These are phyloP conservation scores for Egretta garzetta DNA, from an alignment of 2,113 vertebrate species.

Conservation along the genomic window DNA sequence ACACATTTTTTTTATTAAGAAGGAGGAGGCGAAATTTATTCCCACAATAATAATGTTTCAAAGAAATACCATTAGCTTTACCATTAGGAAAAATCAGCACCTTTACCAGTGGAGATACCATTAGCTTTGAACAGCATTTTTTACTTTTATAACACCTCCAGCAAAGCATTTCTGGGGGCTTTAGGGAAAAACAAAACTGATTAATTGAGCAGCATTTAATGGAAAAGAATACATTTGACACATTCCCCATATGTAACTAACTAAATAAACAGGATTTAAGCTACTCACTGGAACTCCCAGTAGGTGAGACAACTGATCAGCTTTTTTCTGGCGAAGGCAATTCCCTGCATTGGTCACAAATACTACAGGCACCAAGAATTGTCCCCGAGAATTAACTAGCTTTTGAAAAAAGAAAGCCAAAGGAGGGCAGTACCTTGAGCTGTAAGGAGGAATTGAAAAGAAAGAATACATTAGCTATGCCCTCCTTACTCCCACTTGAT, in stretches of 20 bases:
- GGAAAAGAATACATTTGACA: not conserved
- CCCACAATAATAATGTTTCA: not conserved
- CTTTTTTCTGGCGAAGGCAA: slow-evolving; percentile 84
- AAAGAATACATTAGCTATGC: not conserved
- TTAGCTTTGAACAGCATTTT: not conserved
- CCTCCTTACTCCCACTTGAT: fast-evolving
- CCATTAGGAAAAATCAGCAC: not conserved
- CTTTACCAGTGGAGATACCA: not conserved
- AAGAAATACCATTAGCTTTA: not conserved
- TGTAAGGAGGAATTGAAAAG: not conserved
- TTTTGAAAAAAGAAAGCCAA: slow-evolving; percentile 87
- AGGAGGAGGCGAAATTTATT: not conserved
- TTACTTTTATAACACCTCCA: not conserved
- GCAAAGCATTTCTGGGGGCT: not conserved
- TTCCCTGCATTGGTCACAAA: slow-evolving; percentile 94
- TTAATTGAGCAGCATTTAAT: not conserved
- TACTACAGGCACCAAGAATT: slow-evolving; percentile 85
- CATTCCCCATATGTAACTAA: not conserved
- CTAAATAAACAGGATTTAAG: not conserved
- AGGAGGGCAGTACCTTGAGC: slow-evolving; percentile 71
- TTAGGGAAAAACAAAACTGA: not conserved
- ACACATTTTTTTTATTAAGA: no score
- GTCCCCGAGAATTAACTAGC: slow-evolving; percentile 78
- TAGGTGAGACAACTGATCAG: slow-evolving; percentile 83
- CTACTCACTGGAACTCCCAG: slow-evolving; percentile 85